Base-by-base conservation (phyloP, 2,888 invertebrate species). In the Pteria penguin region DNA sequence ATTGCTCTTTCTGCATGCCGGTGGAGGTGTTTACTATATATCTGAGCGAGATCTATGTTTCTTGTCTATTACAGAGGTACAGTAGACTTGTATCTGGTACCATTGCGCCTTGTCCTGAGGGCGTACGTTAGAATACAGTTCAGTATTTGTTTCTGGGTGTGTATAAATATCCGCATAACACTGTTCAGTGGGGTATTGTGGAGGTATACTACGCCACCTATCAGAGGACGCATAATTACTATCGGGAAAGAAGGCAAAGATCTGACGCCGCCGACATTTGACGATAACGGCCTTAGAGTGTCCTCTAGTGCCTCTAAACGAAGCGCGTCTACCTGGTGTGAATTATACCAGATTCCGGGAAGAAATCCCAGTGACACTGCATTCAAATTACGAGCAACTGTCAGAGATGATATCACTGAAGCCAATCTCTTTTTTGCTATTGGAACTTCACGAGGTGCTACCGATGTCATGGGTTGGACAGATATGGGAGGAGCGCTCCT, bases 381-480 rank as follows among this genome's bases (percentile, higher is more conserved):
- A 8, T 85, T 83, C 55, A 63, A 66, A 2, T 29, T 85, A 11
- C 82, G 83, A 57, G 76, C 82, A 73, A 63, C 79, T 32, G 81
- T 83, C 5, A 62, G 76, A 22, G 83, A 84, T 69, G 81, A 82
- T 18, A 75, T 70, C 27, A 84, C 83, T 68, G 80, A 81, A 3
- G 67, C 81, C 0, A 81, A 79, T 22, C 24, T 83, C 24, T 81
- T 78, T 36, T 85, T 83, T 58, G 78, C 82, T 4, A 79, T 85
- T n/a, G 85, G 85, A 1, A 81, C 80, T 22, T 78, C 81, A 52
- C 63, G 60, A 18, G 82, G 82, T 8, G 84, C 83, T 0, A 80
- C 78, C 18, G 77, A 85, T 67, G 76, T 84, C 1, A 71, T 63
- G 2, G 80, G 74, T 27, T 83, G 82, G 81, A 82, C 80, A 33